Base-by-base conservation (phyloP, 2,888 invertebrate species). In the Macrophya annulata region DNA sequence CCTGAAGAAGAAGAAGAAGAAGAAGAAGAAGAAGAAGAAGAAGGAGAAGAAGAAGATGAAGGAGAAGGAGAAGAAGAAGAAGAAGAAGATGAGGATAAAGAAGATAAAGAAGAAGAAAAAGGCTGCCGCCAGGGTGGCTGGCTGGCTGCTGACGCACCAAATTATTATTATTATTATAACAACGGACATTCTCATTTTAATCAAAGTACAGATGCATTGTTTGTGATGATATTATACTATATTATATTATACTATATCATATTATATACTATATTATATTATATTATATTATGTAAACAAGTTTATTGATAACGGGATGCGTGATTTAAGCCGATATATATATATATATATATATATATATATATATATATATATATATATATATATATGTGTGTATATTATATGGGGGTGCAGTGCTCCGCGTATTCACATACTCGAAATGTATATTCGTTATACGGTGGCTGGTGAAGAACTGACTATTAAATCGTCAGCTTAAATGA, bases 61-160 rank as follows among this genome's bases (percentile, higher is more conserved):
- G 62, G 21, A n/a, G 71, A 71, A 17, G n/a, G 15, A 37, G 21
- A 71, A 0, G 12, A 65, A 3, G 12, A 65, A 0, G 65, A 21
- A 21, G 21, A 65, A 8, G 10, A 65, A 65, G 65, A 51, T 17
- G 17, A 51, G 17, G 51, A 51, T 17, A 5, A 55, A n/a, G 55
- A 51, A 51, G 4, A 17, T 10, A n/a, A 71, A 40, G 43, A n/a
- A 40, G n/a, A 40, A 40, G 40, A 40, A 40, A n/a, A 40, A 40
- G 86, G 85, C 74, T 74, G 74, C 43, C 45, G 45, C 74, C 43
- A 74, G 45, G 25, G 6, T 43, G 68, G 74, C 45, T 74, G 74
- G 45, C 74, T 62, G 81, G 81, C 81, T 81, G 21, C 51, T 55
- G 51, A 74, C 62, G 62, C 81, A 81, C 81, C 81, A 81, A 81